Base-by-base conservation (phyloP, 2,888 invertebrate species). In the Sacculina carcini region DNA sequence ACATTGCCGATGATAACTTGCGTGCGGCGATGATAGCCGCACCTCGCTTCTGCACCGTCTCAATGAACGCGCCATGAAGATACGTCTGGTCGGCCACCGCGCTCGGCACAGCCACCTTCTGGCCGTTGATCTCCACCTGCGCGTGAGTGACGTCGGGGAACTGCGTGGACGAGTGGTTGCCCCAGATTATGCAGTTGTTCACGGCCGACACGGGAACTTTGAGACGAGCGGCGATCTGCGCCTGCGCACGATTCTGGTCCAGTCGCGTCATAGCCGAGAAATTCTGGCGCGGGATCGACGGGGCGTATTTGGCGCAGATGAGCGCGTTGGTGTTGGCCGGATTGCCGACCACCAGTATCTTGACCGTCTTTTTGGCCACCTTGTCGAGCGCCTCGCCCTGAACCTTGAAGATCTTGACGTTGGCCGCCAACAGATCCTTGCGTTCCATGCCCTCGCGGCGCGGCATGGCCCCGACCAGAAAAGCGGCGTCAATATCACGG, bases 321-420 rank as follows among this genome's bases (percentile, higher is more conserved):
- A 87, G 69, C 12, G 94, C 94, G 69, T 99, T 98, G 4, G 98
- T 99, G 66, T 99, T 99, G 19, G 98, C 98, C 49, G 98, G 98
- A 67, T 98, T 98, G 39, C 98, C 98, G 58, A 99, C 98, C 34
- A 99, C 96, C 42, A 99, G 71, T 54, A 80, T 86, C 71, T 92
- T 96, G 40, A 92, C 83, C 64, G 79, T 79, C 63, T 92, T 92
- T 60, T 80, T 83, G 31, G 94, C 86, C 64, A 75, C 73, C 64
- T 85, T 76, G 62, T 96, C 82, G 36, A 98, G 66, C 5, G 96
- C 92, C 63, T 84, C 78, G 14, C 98, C 96, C 70, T 66, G 96
- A 50, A 78, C 82, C 68, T 94, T 90, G 69, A 98, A 98, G 63
- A 99, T 98, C 65, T 84, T 87, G 5, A 96, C 94, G 68, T 98